phyloP scores from a whole-genome alignment of 2,113 vertebrate species.

The Chloebia gouldiae region DNA sequence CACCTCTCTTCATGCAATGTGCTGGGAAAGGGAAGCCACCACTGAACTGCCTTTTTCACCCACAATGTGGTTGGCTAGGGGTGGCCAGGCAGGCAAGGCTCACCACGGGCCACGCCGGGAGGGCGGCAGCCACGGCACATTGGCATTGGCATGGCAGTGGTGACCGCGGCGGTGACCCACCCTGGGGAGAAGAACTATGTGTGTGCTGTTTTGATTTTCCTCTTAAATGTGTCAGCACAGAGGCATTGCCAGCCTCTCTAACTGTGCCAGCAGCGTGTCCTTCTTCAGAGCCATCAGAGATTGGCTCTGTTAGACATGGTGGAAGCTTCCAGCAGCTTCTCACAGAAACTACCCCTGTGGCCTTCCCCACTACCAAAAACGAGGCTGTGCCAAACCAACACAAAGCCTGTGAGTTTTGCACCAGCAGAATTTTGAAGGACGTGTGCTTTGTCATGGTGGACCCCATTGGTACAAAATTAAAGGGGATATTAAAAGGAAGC shows the following conservation, averaged over 20 bases:
- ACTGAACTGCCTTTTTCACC: not conserved
- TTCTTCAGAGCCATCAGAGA: not conserved
- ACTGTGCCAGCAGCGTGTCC: not conserved
- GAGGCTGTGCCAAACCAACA: not conserved
- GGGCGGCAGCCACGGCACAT: not conserved
- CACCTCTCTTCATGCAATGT: too few relatives aligned
- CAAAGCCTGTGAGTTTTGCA: not conserved
- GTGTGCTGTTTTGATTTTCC: too few relatives aligned
- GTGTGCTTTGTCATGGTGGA: not conserved
- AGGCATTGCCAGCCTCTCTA: not conserved
- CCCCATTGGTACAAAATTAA: not conserved
- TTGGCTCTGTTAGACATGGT: not conserved
- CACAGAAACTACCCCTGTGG: not conserved
- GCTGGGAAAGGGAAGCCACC: not conserved
- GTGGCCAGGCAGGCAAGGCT: not conserved
- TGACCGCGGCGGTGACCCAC: rapidly evolving
- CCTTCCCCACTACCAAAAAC: not conserved
- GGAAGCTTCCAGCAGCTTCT: not conserved
- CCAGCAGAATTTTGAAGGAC: not conserved
- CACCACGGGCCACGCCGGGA: rapidly evolving
- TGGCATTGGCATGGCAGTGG: not conserved
- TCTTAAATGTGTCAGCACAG: not conserved
- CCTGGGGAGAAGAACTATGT: rapidly evolving
- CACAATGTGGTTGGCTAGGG: rapidly evolving
- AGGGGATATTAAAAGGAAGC: not conserved